These are phyloP conservation scores for Calcarius lapponicus DNA, from an alignment of 2,797 vertebrate species.

Conservation along the genomic window DNA sequence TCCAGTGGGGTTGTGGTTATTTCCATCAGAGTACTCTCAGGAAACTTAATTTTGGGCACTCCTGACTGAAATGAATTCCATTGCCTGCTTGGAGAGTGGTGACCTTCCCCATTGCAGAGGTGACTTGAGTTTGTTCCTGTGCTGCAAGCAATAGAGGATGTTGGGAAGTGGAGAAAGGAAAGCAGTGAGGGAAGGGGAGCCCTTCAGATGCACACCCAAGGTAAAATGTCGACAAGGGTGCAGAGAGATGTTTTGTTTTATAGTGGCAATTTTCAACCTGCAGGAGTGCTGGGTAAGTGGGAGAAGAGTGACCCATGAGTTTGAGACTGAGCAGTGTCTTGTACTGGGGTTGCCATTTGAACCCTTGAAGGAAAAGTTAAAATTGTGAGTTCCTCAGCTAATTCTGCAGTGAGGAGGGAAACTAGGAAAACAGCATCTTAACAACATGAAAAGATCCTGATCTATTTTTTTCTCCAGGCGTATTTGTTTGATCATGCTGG, in stretches of 20 bases:
- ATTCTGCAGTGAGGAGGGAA: background rate
- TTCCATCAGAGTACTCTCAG: background rate
- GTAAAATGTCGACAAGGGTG: background rate
- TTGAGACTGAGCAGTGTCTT: background rate
- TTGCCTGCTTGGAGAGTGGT: background rate
- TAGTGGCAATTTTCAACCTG: background rate
- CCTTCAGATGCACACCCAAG: background rate
- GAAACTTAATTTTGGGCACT: background rate
- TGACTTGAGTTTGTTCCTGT: background rate
- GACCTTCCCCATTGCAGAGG: accelerated
- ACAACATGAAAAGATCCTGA: background rate
- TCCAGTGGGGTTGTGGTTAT: accelerated
- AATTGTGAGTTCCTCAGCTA: background rate
- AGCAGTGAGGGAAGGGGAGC: background rate
- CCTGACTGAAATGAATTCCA: accelerated
- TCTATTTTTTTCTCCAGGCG: background rate
- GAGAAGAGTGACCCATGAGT: background rate
- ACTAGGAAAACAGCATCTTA: background rate
- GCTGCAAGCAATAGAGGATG: too few relatives aligned
- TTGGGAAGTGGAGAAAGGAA: background rate
- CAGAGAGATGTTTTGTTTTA: background rate
- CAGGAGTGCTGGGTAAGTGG: background rate
- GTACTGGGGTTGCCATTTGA: background rate
- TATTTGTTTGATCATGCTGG: constrained; percentile 16
- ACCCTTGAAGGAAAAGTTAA: background rate